Evolutionary conservation across 1,140 invertebrate species (phyloP), one percentile per base, ranked within the genome.

Genomic region (Cotesia typhae): DNA sequence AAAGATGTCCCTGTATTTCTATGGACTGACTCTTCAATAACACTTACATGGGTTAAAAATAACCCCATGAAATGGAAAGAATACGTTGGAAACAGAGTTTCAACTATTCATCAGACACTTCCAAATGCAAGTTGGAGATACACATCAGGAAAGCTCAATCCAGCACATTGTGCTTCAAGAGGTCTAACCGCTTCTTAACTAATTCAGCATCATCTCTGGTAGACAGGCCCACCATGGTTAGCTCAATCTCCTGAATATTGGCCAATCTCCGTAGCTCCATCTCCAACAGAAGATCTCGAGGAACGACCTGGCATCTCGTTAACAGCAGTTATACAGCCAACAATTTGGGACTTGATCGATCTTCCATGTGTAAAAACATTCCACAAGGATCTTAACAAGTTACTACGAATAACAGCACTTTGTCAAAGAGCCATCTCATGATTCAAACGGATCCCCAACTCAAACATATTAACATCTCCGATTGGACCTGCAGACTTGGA

Each of bases 161-260:
- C 63, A 12, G 70, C 61, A 10, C 47, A 70, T 17, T 70, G 67
- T n/a, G 67, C 67, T 9, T 70, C 67, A 1, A n/a, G 67, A 10
- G 67, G 57, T 4, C 7, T 66, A 3, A 52, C 41, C 12, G 20
- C 47, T 3, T 9, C 1, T 4, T 17, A 71, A 41, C 59, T 66
- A 1, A 7, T n/a, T 20, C 4, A 57, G 10, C 52, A 65, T 57
- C 35, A 14, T 0, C 47, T 66, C 1, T 71, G 69, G 69, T 71
- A 47, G 69, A 5, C 2, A 10, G 60, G 69, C 4, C 69, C 69
- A 53, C 17, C 60, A 10, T 71, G 63, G 70, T 41, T 71, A 14
- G 1, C 14, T 4, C 0, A 17, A n/a, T 14, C 60, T 10, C n/a
- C n/a, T 10, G 3, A 12, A 0, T 12, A 0, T 35, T 71, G 70